Conservation (phyloP, 1,140 invertebrate species). For the Sycobia sp. region DNA sequence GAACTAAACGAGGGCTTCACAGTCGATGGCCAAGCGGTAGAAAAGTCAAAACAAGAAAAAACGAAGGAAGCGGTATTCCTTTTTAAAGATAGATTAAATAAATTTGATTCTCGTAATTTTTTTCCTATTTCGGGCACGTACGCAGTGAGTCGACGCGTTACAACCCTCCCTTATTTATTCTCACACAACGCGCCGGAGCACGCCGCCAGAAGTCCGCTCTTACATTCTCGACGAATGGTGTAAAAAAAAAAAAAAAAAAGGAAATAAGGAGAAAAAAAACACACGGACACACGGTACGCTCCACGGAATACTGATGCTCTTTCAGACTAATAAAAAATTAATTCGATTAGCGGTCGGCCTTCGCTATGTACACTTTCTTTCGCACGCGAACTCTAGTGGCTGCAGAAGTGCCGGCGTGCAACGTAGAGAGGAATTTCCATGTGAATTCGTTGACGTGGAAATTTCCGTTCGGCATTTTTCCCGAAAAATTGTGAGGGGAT, state of each 20-base stretch:
- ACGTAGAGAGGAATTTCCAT: too few relatives aligned
- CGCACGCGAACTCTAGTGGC: too few relatives aligned
- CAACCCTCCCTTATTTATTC: slow-evolving; percentile 28
- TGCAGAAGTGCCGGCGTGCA: too few relatives aligned
- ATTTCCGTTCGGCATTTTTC: too few relatives aligned
- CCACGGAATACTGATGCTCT: slow-evolving; percentile 25
- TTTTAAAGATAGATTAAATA: slow-evolving; percentile 34
- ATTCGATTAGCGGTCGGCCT: slow-evolving; percentile 28
- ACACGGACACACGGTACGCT: slow-evolving; percentile 4
- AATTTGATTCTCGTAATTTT: slow-evolving; percentile 31
- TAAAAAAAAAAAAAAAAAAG: slow-evolving; percentile 4
- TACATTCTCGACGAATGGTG: slow-evolving; percentile 1
- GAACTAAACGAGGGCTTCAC: too few relatives aligned
- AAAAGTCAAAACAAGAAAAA: too few relatives aligned
- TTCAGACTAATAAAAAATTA: slow-evolving; percentile 32
- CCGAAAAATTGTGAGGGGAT: too few relatives aligned
- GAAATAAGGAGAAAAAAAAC: background rate
- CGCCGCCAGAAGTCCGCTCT: slow-evolving; percentile 26
- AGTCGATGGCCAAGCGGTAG: too few relatives aligned
- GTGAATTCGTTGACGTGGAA: too few relatives aligned
- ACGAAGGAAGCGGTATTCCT: slow-evolving; percentile 11
- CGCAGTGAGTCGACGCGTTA: slow-evolving; percentile 12
- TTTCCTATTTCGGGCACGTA: slow-evolving; percentile 32
- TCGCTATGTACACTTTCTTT: slow-evolving; percentile 1
- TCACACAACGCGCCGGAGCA: slow-evolving; percentile 9